Evolutionary conservation across 2,888 invertebrate genomes (phyloP).

Genomic region (Cephus spinipes): DNA sequence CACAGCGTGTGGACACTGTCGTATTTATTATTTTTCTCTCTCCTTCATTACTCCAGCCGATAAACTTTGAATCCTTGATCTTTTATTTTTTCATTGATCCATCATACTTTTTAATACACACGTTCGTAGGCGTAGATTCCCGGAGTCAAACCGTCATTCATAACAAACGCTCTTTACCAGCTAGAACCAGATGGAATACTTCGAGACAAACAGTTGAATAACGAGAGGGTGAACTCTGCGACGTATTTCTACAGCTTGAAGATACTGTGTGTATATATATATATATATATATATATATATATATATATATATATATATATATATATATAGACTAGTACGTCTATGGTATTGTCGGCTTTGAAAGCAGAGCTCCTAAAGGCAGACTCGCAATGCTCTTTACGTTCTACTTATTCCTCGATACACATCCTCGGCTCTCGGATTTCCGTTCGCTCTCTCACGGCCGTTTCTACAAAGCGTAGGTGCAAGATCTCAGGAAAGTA

Average conservation of each 20-base stretch:
- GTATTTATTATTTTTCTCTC: background rate
- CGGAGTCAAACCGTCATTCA: background rate
- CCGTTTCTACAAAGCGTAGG: background rate
- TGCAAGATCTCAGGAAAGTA: background rate
- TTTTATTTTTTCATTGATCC: background rate
- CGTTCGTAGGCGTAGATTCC: background rate
- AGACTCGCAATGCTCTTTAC: background rate
- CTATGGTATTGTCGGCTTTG: background rate
- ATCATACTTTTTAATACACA: background rate
- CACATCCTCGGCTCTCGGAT: background rate
- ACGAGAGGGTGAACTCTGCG: background rate
- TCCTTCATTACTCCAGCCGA: background rate
- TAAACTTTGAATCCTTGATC: background rate
- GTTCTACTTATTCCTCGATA: background rate
- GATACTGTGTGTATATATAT: background rate
- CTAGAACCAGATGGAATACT: background rate
- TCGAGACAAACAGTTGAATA: background rate
- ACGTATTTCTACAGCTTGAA: background rate
- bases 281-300: too few relatives aligned
- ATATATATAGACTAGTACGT: background rate
- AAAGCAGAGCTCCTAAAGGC: background rate
- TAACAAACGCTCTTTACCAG: background rate
- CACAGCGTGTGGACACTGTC: background rate
- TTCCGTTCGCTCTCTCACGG: background rate
- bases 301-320: too few relatives aligned